Percentiles rank a stretch among this genome's conserved stretches.
Evolutionary conservation across 2,888 invertebrate species (phyloP).

Genomic region (Cryptophagus acutangulus): DNA sequence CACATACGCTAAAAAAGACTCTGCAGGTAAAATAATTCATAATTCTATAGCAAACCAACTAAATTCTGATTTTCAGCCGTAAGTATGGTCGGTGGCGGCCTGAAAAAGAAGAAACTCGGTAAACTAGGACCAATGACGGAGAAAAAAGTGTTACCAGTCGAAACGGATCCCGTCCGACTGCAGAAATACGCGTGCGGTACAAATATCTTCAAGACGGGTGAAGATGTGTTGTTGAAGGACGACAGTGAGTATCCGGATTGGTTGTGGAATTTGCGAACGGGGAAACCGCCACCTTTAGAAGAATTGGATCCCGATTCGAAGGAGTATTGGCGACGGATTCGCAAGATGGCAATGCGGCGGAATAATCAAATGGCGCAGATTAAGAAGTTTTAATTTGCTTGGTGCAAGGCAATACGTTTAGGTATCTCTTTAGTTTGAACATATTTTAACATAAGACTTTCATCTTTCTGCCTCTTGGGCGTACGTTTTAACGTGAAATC

Average conservation of each 20-base stretch:
- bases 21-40: too few species aligned
- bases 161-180: constrained; percentile 74
- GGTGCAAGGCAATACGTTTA: constrained; percentile 22
- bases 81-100: constrained; percentile 43
- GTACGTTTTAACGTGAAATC: too few species aligned
- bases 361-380: constrained; percentile 60
- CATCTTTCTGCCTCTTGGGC: too few species aligned
- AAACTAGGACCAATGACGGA: constrained; percentile 61
- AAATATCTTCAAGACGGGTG: constrained; percentile 73
- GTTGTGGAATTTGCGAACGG: constrained; percentile 75
- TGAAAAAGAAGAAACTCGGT: constrained; percentile 58
- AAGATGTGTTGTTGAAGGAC: constrained; percentile 71
- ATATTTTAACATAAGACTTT: too few species aligned
- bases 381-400: constrained; percentile 57
- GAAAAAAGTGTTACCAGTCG: constrained; percentile 73
- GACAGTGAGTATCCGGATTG: constrained; percentile 87
- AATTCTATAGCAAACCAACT: too few species aligned
- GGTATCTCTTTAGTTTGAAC: too few species aligned
- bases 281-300: constrained; percentile 59
- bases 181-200: constrained; percentile 78
- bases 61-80: constrained; percentile 41
- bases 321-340: constrained; percentile 75
- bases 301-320: constrained; percentile 74
- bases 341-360: constrained; percentile 59
- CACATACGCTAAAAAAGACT: too few species aligned